These are phyloP conservation scores for Apodemia zela DNA, from an alignment of 2,888 invertebrate genomes.

Conservation along the genomic window DNA sequence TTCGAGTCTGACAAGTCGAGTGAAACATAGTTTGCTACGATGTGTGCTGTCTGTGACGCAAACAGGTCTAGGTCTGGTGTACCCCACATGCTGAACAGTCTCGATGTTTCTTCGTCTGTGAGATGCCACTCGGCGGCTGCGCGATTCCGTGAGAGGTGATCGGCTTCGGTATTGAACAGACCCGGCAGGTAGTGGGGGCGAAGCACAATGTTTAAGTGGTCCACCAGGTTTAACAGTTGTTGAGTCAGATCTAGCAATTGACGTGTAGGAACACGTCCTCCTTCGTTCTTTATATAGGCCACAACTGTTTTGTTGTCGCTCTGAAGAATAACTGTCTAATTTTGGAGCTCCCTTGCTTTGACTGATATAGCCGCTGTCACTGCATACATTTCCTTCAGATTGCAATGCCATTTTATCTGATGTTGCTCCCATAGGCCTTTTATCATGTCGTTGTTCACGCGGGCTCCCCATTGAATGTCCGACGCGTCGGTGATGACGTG, in stretches of 20 bases:
- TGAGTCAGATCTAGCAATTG: slow-evolving; percentile 27
- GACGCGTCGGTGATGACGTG: slow-evolving; percentile 1
- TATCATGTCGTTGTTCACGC: slow-evolving; percentile 22
- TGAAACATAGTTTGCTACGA: slow-evolving; percentile 31
- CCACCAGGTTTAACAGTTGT: slow-evolving; percentile 24
- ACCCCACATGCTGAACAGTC: slow-evolving; percentile 31
- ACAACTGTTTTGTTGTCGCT: slow-evolving; percentile 36
- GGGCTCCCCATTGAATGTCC: slow-evolving; percentile 20
- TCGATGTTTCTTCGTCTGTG: slow-evolving; percentile 19
- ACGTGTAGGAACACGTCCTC: slow-evolving; percentile 34
- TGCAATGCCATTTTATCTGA: slow-evolving; percentile 28
- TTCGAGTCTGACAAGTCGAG: slow-evolving; percentile 29
- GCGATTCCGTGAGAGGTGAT: slow-evolving; percentile 29
- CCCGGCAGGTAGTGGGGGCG: slow-evolving; percentile 32
- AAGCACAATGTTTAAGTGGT: slow-evolving; percentile 27
- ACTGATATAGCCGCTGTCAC: slow-evolving; percentile 26
- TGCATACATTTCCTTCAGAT: slow-evolving; percentile 31
- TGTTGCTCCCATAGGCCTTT: slow-evolving; percentile 20
- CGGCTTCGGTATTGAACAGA: slow-evolving; percentile 31
- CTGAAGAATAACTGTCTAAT: slow-evolving; percentile 28
- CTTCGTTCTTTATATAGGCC: slow-evolving; percentile 34
- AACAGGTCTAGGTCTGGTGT: slow-evolving; percentile 34
- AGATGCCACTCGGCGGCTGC: slow-evolving; percentile 32
- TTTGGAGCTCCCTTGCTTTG: slow-evolving; percentile 8
- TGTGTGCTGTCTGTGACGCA: slow-evolving; percentile 29